These are phyloP conservation scores for Papilio elwesi DNA, from an alignment of 2,888 invertebrate species.

Conservation along the genomic window DNA sequence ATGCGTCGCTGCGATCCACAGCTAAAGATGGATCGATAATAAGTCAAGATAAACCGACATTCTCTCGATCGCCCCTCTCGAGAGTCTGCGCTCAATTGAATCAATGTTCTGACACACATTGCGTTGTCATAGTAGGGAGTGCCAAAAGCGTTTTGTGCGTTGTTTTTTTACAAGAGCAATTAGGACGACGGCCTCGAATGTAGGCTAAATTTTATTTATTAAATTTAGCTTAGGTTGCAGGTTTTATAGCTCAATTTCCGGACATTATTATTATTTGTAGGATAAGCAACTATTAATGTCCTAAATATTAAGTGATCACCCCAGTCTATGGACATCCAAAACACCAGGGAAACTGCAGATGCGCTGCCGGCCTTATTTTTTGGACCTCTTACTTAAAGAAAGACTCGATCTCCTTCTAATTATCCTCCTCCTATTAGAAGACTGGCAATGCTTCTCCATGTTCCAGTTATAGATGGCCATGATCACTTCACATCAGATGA, in stretches of 20 bases:
- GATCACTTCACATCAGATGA: too few relatives aligned
- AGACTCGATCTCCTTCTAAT: too few relatives aligned
- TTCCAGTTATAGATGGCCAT: too few relatives aligned
- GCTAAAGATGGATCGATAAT: slow-evolving; percentile 43
- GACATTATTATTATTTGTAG: too few relatives aligned
- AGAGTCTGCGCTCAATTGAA: slow-evolving; percentile 36
- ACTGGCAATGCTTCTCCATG: too few relatives aligned
- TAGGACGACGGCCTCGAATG: slow-evolving; percentile 3
- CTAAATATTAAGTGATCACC: too few relatives aligned
- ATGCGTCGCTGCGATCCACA: slow-evolving; percentile 40
- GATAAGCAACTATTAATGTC: too few relatives aligned
- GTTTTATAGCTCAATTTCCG: neutral
- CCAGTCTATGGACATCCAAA: too few relatives aligned
- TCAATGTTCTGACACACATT: slow-evolving; percentile 36
- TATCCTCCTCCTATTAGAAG: too few relatives aligned
- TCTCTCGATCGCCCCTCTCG: slow-evolving; percentile 20
- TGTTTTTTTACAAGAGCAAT: slow-evolving; percentile 32
- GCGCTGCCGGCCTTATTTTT: too few relatives aligned
- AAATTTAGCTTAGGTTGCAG: neutral
- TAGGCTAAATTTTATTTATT: slow-evolving; percentile 7
- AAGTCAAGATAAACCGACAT: slow-evolving; percentile 57
- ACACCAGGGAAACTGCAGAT: too few relatives aligned
- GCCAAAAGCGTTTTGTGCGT: slow-evolving; percentile 24
- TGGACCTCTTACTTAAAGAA: too few relatives aligned
- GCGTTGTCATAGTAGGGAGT: slow-evolving; percentile 30